Evolutionary conservation across 2,113 vertebrate species (phyloP), one percentile per base, ranked within the genome.

Genomic region (Ailuropoda melanoleuca): DNA sequence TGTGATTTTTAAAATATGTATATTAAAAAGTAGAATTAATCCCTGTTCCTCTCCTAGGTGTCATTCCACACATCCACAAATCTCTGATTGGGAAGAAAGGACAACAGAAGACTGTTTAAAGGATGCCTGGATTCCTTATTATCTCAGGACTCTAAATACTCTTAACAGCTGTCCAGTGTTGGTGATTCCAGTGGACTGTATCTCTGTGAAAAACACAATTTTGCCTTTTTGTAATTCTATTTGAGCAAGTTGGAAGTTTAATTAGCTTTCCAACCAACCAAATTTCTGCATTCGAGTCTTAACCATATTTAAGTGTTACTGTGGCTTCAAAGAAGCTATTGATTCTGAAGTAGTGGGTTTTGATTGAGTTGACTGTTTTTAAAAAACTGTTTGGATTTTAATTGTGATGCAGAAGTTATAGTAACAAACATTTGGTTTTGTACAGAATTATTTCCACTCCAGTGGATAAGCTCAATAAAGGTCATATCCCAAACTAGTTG

Each of bases 21-120:
- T 39, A 19, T n/a, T 88, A n/a, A 87, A 55, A 93, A 58, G n/a
- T 88, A 26, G n/a, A 92, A 60, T 95, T 98, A 87, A 96, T 80
- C 24, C 48, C 18, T 96, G 43, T 96, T 43, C 34, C 53, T 95
- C n/a, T 97, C 26, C 10, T 98, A 99, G 99, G 99, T 98, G 99
- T 99, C 97, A 99, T 99, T 98, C 99, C 99, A 0, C 99, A 99
- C 97, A 99, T 99, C 98, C 99, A 99, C 98, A 99, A 99, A 98
- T 99, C 99, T 94, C 99, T 99, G 94, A 99, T 99, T 97, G 99
- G 99, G 93, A 99, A 99, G 99, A 99, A 99, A 98, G 99, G 99
- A 98, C 99, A 99, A 97, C 99, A 99, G 99, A 99, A 99, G 98
- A 99, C 99, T 6, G 99, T 99, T 98, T 99, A 99, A 99, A 98